Base-by-base conservation (phyloP, 2,888 invertebrate genomes). In the Drosophila peninsularis region DNA sequence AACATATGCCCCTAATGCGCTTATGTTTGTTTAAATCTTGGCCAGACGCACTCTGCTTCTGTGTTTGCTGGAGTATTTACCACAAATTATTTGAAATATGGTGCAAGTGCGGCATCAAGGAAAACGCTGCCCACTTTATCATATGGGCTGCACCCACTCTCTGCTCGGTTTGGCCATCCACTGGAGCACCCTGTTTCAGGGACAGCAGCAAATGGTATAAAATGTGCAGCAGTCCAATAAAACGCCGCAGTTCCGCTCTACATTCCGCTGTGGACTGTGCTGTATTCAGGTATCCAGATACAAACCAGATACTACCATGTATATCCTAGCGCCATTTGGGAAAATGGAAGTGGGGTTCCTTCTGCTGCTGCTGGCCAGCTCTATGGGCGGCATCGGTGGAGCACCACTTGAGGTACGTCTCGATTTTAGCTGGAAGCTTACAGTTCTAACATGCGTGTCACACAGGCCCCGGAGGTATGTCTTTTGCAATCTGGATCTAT, bases 31-130 rank as follows among this genome's bases (percentile, higher is more conserved):
- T 75, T 34, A 72, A 85, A 78, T 78, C 85, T 73, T 71, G 58
- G 64, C 61, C 69, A 32, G 69, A 66, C 62, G 45, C 82, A 79
- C 73, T 58, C 37, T 21, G 27, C 44, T 45, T 65, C 68, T 82
- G 86, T 82, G 86, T 88, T 82, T 88, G 88, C 45, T 53, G 55
- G 65, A 75, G 82, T 85, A 71, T 88, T 82, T 82, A 82, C 88
- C 82, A 85, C 88, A 88, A 85, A 88, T 85, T 78, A 63, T 85
- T 66, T 72, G 76, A 82, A 82, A 88, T 82, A 88, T 85, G 82
- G 86, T 73, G 75, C 79, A 75, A 86, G 83, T 86, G 80, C 69
- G 71, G 80, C 77, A 76, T 80, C 69, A 73, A 64, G 82, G 64
- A 69, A 71, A 71, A 75, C 85, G 67, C 71, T 54, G 62, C 71